Evolutionary conservation across 2,113 vertebrate species (phyloP).

Genomic region (Equus przewalskii): DNA sequence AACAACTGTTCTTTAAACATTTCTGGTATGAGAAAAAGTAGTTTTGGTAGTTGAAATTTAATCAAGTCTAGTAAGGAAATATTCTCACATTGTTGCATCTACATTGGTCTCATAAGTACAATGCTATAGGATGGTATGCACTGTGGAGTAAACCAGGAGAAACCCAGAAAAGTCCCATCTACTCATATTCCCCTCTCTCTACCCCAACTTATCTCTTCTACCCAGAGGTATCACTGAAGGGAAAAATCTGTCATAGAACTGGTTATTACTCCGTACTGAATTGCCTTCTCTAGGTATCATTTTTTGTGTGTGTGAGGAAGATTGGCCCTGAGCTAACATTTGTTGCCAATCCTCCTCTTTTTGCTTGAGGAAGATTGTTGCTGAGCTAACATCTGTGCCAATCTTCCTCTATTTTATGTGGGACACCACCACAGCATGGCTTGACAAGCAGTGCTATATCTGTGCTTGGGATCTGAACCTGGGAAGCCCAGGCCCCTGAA

Average conservation of each 20-base stretch:
- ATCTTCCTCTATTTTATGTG: too few species aligned
- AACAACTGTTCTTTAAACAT: not conserved
- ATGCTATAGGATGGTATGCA: not conserved
- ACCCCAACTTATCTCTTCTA: constrained; percentile 7
- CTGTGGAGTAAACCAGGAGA: not conserved
- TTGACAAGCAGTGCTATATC: too few species aligned
- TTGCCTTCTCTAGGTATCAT: not conserved
- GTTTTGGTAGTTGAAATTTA: not conserved
- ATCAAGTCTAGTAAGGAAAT: constrained; percentile 10
- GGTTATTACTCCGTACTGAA: not conserved
- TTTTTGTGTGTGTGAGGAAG: not conserved
- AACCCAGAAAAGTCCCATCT: not conserved
- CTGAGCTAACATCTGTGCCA: too few species aligned
- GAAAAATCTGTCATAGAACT: not conserved
- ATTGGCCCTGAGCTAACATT: too few species aligned
- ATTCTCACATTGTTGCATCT: not conserved
- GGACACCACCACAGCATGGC: too few species aligned
- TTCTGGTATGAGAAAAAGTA: not conserved
- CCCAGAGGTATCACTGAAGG: not conserved
- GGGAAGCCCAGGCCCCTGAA: too few species aligned
- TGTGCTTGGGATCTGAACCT: too few species aligned
- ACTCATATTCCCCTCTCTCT: not conserved
- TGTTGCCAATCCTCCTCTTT: too few species aligned
- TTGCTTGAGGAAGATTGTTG: too few species aligned
- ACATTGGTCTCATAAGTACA: not conserved